A percentile compares a stretch with the other conserved stretches of the same genome.
Evolutionary conservation across 2,113 vertebrate genomes (phyloP).

Genomic region (Cynopterus brachyotis): DNA sequence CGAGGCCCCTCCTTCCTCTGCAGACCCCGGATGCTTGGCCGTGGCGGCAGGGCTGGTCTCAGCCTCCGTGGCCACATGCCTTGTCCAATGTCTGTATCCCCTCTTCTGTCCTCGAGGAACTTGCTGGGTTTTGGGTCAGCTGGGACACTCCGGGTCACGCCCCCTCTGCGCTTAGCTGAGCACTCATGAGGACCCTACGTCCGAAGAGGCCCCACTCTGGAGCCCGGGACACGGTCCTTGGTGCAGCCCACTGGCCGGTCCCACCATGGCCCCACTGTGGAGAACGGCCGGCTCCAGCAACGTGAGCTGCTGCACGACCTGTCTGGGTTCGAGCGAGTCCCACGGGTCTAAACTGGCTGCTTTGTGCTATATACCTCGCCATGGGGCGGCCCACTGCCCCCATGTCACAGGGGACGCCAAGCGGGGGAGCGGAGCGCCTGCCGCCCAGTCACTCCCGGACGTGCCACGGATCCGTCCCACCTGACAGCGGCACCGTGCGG

Average conservation of each 20-base stretch:
- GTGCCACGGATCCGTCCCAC: background rate
- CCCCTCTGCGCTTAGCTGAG: background rate
- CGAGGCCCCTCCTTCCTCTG: background rate
- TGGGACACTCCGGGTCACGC: background rate
- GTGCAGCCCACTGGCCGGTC: background rate
- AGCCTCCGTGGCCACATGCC: background rate
- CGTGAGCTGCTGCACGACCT: rapidly evolving
- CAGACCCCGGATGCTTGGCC: no score
- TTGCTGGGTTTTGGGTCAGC: background rate
- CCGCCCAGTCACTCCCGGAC: background rate
- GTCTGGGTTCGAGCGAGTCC: background rate
- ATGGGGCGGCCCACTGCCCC: background rate
- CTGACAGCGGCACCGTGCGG: background rate
- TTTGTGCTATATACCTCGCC: background rate
- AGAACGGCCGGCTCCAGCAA: background rate
- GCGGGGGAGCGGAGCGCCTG: background rate
- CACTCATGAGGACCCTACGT: background rate
- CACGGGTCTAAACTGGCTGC: background rate
- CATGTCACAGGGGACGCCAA: background rate
- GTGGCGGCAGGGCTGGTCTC: background rate
- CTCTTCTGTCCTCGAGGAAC: background rate
- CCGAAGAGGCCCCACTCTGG: background rate
- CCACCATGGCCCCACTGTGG: background rate
- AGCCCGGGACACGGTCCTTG: rapidly evolving
- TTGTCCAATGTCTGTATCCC: background rate